Evolutionary conservation across 1,140 invertebrate species (phyloP).

Genomic region (Drosophila triauraria): DNA sequence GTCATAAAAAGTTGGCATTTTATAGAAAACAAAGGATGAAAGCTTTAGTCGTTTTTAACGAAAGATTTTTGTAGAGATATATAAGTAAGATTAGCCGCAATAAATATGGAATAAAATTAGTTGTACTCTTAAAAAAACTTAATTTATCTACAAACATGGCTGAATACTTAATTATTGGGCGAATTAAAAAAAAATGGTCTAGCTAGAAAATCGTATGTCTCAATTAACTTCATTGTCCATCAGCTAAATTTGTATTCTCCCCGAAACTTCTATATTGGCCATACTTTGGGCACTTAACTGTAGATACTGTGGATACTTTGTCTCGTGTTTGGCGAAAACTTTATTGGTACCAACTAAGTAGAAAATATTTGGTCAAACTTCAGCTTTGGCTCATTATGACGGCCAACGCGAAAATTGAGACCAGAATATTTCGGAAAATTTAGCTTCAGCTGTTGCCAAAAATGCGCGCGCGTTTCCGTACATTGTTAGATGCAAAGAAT

Average conservation of each 20-base stretch:
- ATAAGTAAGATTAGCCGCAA: not conserved
- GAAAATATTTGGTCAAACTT: slow-evolving; percentile 34
- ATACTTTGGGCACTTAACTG: slow-evolving; percentile 1
- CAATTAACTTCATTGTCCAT: not conserved
- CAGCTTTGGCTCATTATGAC: slow-evolving; percentile 55
- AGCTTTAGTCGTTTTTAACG: not conserved
- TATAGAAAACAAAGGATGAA: not conserved
- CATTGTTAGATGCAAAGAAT: slow-evolving; percentile 76
- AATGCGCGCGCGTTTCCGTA: slow-evolving; percentile 31
- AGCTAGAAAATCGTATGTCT: too few relatives aligned
- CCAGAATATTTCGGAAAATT: slow-evolving; percentile 48
- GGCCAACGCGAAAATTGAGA: slow-evolving; percentile 14
- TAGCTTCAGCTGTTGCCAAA: slow-evolving; percentile 61
- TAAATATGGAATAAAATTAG: too few relatives aligned
- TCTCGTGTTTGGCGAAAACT: slow-evolving; percentile 45
- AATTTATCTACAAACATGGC: too few relatives aligned
- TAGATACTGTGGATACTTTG: slow-evolving; percentile 38
- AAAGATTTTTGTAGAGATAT: slow-evolving; percentile 8
- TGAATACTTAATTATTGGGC: too few relatives aligned
- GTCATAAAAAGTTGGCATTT: not conserved
- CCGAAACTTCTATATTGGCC: not conserved
- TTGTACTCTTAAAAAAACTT: too few relatives aligned
- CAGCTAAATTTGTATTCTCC: slow-evolving; percentile 1
- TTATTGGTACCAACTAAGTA: slow-evolving; percentile 61
- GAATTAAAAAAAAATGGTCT: too few relatives aligned